Evolutionary conservation across 2,797 vertebrate genomes (phyloP).

Genomic region (Phoxinus dragarum): DNA sequence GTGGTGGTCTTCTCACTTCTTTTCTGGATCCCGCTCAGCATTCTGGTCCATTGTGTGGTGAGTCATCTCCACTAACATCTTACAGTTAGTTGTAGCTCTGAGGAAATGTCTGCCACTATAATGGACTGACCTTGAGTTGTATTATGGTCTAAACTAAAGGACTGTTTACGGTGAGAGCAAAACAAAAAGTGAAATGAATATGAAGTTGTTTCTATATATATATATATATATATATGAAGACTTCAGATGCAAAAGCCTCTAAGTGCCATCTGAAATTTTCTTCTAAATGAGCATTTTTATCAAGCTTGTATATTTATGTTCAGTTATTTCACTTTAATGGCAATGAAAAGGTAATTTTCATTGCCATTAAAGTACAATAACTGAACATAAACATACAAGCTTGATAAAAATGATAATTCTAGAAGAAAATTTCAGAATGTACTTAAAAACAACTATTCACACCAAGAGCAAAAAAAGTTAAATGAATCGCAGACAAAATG

Average conservation of each 20-base stretch:
- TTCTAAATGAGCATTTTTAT: too few species aligned
- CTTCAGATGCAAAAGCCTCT: too few species aligned
- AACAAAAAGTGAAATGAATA: not conserved
- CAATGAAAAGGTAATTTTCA: too few species aligned
- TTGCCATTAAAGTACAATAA: too few species aligned
- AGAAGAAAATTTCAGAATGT: too few species aligned
- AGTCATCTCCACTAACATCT: constrained; percentile 58
- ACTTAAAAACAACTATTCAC: not conserved
- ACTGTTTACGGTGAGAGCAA: not conserved
- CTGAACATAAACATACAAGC: too few species aligned
- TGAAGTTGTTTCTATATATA: too few species aligned
- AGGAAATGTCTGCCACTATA: not conserved
- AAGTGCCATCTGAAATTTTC: too few species aligned
- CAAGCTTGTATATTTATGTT: too few species aligned
- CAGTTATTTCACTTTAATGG: too few species aligned
- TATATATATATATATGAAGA: too few species aligned
- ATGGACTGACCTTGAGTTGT: not conserved
- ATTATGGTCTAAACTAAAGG: not conserved
- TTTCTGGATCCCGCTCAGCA: constrained; percentile 95
- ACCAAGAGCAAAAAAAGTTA: not conserved
- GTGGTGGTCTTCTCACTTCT: constrained; percentile 94
- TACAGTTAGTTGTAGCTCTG: not conserved
- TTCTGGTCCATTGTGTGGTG: constrained; percentile 96
- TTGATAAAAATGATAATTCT: too few species aligned
- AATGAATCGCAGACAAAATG: not conserved